Evolutionary conservation across 1,140 invertebrate genomes (phyloP).

Genomic region (Cotesia vestalis): DNA sequence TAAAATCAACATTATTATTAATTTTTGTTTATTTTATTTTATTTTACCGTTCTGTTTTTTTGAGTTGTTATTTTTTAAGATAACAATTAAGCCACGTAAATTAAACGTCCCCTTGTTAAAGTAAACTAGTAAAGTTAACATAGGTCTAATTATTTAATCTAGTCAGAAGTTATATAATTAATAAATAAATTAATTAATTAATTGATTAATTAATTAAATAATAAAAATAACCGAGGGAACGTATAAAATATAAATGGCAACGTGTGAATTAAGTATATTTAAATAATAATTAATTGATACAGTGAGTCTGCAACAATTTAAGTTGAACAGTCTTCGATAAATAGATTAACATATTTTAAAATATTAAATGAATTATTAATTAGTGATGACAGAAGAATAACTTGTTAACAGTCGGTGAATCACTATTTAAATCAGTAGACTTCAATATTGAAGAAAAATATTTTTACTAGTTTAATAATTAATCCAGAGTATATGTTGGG

Average conservation of each 20-base stretch:
- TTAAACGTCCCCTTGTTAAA: slow-evolving; percentile 32
- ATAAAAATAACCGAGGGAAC: not conserved
- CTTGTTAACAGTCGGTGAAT: slow-evolving; percentile 13
- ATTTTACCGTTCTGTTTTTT: not conserved
- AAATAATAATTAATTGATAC: too few relatives aligned
- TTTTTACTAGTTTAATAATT: slow-evolving; percentile 6
- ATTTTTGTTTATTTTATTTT: not conserved
- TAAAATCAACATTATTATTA: slow-evolving; percentile 9
- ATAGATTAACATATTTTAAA: too few relatives aligned
- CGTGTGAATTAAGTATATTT: too few relatives aligned
- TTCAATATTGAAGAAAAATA: not conserved
- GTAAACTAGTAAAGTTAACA: slow-evolving; percentile 9
- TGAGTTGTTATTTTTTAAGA: too few relatives aligned
- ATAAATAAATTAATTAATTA: not conserved
- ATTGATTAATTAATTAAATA: too few relatives aligned
- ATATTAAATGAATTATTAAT: slow-evolving; percentile 25
- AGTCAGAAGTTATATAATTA: slow-evolving; percentile 36
- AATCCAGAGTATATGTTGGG: slow-evolving; percentile 26
- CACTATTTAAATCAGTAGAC: not conserved
- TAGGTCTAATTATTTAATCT: slow-evolving; percentile 39
- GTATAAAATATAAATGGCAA: too few relatives aligned
- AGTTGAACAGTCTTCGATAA: too few relatives aligned
- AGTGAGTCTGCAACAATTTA: too few relatives aligned
- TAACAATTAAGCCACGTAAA: not conserved
- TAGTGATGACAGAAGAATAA: slow-evolving; percentile 6